Evolutionary conservation across 2,797 vertebrate species (phyloP).

Genomic region (Enteromius fasciolatus): DNA sequence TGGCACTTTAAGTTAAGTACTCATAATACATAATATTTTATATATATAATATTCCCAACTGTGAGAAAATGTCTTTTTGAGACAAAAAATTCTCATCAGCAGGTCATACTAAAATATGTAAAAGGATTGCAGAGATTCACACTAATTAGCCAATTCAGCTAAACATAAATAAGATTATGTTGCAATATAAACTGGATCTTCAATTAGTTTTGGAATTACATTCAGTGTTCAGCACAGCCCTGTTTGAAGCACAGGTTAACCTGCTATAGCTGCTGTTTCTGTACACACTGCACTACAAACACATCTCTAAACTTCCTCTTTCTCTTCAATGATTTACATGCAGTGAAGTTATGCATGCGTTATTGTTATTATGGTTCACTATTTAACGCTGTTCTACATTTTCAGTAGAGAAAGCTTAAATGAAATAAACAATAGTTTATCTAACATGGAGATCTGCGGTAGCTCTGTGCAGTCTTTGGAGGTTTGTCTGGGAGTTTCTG

Average conservation of each 20-base stretch:
- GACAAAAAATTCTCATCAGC: background rate
- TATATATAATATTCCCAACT: background rate
- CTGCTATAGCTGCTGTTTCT: background rate
- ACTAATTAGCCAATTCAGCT: background rate
- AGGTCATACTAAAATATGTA: background rate
- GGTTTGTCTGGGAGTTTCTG: conserved; percentile 10
- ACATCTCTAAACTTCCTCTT: background rate
- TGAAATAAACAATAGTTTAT: background rate
- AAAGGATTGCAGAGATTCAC: background rate
- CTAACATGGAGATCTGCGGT: background rate
- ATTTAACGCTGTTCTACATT: background rate
- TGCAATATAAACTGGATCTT: background rate
- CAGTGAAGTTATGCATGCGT: background rate
- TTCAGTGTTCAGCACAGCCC: background rate
- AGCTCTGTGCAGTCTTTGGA: background rate
- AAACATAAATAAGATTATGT: background rate
- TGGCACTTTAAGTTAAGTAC: too few species aligned
- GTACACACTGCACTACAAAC: background rate
- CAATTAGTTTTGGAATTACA: too few species aligned
- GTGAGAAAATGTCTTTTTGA: background rate
- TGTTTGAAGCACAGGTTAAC: background rate
- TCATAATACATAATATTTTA: too few species aligned
- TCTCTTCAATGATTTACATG: background rate
- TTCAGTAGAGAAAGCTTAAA: background rate
- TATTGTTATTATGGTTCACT: background rate